phyloP scores from a whole-genome alignment of 2,888 invertebrate species.

The Brachyopa scutellaris region DNA sequence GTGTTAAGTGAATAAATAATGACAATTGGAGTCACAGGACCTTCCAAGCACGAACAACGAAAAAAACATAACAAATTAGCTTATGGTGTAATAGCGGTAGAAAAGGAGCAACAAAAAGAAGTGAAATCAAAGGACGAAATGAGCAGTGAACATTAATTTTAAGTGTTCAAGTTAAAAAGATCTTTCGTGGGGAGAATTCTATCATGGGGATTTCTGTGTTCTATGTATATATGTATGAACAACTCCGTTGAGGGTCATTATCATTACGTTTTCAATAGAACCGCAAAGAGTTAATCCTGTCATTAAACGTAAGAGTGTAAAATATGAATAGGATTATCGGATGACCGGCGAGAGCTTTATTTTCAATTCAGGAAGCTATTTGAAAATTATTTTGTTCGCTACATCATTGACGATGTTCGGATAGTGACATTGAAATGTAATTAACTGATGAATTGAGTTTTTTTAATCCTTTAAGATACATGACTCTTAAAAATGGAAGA shows the following conservation, averaged over 20 bases:
- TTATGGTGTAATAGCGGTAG: conserved; percentile 37
- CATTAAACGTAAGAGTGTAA: conserved; percentile 36
- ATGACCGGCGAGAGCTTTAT: not conserved
- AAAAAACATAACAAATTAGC: conserved; percentile 43
- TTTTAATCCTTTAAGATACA: no score
- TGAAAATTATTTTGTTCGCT: no score
- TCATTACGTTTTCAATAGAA: not conserved
- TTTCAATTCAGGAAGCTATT: not conserved
- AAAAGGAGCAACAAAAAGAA: not conserved
- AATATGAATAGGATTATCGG: conserved; percentile 1
- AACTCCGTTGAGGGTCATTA: not conserved
- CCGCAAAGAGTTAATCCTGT: conserved; percentile 22
- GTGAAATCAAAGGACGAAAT: conserved; percentile 5
- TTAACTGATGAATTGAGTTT: no score
- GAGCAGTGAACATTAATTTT: conserved; percentile 59
- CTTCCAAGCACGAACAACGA: not conserved
- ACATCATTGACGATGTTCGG: no score
- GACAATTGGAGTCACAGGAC: conserved; percentile 42
- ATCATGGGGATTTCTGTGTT: conserved; percentile 26
- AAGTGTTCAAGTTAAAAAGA: conserved; percentile 40
- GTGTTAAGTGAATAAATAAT: conserved; percentile 67
- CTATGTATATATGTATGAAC: no score
- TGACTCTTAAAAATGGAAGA: no score
- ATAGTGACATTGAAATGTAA: no score
- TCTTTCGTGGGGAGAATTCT: conserved; percentile 14